Evolutionary conservation across 2,797 vertebrate genomes (phyloP), one percentile per base, ranked within the genome.

Genomic region (Gobionotothen gibberifrons): DNA sequence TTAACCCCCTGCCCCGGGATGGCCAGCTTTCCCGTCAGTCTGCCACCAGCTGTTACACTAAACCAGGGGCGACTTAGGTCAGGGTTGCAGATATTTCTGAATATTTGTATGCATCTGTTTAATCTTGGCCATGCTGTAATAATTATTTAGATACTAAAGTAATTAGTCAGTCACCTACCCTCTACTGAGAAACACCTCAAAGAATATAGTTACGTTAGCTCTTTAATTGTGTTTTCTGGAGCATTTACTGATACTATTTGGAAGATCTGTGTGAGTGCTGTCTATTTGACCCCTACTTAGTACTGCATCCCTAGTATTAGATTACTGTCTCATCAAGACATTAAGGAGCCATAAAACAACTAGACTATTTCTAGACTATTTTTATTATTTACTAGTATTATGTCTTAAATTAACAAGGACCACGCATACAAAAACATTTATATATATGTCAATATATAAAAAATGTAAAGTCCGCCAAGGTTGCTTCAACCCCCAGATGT

Each of bases 21-120:
- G 26, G 26, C 26, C 26, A 26, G 26, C 26, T 26, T 26, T 26
- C 26, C 26, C 26, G 26, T 26, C 26, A 79, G 69, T 71, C 84
- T 77, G 60, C 77, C 78, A 86, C 86, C 86, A 88, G 85, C 85
- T 89, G 85, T 87, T 87, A 52, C 58, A 43, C 68, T 70, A 80
- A 86, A 78, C 80, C 81, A 74, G 62, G 72, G 43, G 63, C 46
- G 32, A 72, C 56, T 74, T 55, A 66, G 26, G 39, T 52, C 22
- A 73, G 39, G 58, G 55, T 78, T 17, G 5, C 26, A 66, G 51
- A 17, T 62, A 46, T 72, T 29, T 71, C 13, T 65, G 71, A 60
- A 72, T 62, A 47, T 76, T 44, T 17, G 46, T 47, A 55, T 9
- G 16, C 12, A 1, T 69, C 9, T 54, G 22, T 47, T n/a, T 60